These are phyloP conservation scores for mouse (Mus musculus) DNA, from an alignment of 2,113 vertebrate species.

Conservation along the genomic window DNA sequence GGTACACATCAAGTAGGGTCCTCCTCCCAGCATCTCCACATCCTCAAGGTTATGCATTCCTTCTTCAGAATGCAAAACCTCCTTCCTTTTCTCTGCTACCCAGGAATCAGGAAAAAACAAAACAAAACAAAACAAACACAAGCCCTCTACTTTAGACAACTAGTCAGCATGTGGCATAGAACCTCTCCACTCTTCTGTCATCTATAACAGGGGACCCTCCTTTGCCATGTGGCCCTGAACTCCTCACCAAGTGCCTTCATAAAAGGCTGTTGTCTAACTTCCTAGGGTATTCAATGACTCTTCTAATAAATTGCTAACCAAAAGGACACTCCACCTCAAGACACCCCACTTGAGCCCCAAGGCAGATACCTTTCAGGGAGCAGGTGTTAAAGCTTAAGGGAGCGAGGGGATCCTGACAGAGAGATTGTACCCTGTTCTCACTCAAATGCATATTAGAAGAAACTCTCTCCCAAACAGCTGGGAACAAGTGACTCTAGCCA, in stretches of 20 bases:
- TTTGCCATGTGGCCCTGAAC: background rate
- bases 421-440: background rate
- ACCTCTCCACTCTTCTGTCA: background rate
- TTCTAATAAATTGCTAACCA: background rate
- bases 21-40: background rate
- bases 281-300: background rate
- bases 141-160: background rate
- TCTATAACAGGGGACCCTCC: background rate
- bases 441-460: background rate
- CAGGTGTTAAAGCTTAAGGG: background rate
- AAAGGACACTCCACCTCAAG: background rate
- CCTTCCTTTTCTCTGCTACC: background rate
- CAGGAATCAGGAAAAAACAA: background rate
- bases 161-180: no score
- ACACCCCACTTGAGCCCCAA: background rate
- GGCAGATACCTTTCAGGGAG: background rate
- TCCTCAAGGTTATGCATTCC: background rate
- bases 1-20: background rate
- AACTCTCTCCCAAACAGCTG: background rate
- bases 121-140: background rate
- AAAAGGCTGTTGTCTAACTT: background rate
- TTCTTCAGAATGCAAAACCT: background rate
- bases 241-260: background rate
- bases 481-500: background rate
- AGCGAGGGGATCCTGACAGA: background rate